Percentiles rank a stretch among this genome's conserved stretches.
phyloP scores from a whole-genome alignment of 2,113 vertebrate genomes.

The Toxotes jaculatrix region DNA sequence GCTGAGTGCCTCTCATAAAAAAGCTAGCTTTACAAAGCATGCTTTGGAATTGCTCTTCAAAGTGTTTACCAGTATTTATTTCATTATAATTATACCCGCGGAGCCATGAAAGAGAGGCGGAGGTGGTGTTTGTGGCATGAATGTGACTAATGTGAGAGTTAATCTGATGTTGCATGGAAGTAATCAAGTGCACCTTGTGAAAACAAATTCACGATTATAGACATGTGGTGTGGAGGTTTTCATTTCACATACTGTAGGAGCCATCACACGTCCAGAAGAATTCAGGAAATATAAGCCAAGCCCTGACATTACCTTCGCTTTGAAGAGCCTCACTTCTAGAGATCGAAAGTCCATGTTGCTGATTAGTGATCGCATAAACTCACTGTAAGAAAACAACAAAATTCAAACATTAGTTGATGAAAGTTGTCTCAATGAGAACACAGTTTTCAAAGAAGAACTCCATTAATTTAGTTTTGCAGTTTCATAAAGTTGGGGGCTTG shows the following conservation, averaged over 20 bases:
- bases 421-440: not conserved
- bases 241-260: no score
- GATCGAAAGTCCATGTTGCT: slow-evolving; percentile 77
- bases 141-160: slow-evolving; percentile 54
- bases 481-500: not conserved
- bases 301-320: slow-evolving; percentile 76
- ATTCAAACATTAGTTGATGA: not conserved
- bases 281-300: not conserved
- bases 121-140: slow-evolving; percentile 35
- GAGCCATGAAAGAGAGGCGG: slow-evolving; percentile 43
- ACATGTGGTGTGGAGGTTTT: slow-evolving; percentile 7
- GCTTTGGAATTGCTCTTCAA: slow-evolving; percentile 78
- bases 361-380: slow-evolving; percentile 83
- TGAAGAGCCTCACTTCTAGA: slow-evolving; percentile 81
- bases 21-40: slow-evolving; percentile 74
- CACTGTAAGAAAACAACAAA: slow-evolving; percentile 48
- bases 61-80: slow-evolving; percentile 77
- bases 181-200: slow-evolving; percentile 33
- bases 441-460: not conserved
- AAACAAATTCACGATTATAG: slow-evolving; percentile 30
- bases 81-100: slow-evolving; percentile 76
- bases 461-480: not conserved
- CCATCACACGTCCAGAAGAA: not conserved
- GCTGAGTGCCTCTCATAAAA: slow-evolving; percentile 55
- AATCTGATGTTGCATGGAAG: slow-evolving; percentile 48